A percentile compares a stretch with the other conserved stretches of the same genome.
These are phyloP conservation scores for Lasioglossum oenotherae DNA, from an alignment of 2,888 invertebrate species.

Conservation along the genomic window DNA sequence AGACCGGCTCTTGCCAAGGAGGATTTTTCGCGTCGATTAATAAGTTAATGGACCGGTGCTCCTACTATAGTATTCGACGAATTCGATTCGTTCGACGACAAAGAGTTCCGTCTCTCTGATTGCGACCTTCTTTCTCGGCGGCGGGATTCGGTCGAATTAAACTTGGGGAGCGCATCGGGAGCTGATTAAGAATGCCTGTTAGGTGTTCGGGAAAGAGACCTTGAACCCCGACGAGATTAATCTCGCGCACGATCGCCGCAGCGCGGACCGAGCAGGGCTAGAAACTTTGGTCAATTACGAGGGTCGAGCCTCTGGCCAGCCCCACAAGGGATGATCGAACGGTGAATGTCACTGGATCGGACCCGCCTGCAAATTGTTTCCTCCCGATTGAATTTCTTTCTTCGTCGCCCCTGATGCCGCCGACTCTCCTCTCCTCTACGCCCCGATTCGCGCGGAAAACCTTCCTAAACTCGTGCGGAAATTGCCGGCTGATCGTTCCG, in stretches of 20 bases:
- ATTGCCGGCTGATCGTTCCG: constrained; percentile 22
- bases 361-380: constrained; percentile 73
- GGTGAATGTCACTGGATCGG: constrained; percentile 66
- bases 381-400: constrained; percentile 70
- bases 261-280: constrained; percentile 3
- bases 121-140: not conserved
- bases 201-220: constrained; percentile 47
- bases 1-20: constrained; percentile 9
- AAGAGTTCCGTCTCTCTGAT: not conserved
- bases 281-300: constrained; percentile 71
- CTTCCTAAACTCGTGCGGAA: constrained; percentile 23
- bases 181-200: constrained; percentile 63
- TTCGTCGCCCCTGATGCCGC: constrained; percentile 33
- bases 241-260: constrained; percentile 47
- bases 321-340: constrained; percentile 68
- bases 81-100: not conserved
- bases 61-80: not conserved
- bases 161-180: constrained; percentile 15
- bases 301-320: constrained; percentile 64
- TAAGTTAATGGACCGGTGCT: constrained; percentile 20
- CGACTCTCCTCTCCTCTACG: constrained; percentile 9
- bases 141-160: not conserved
- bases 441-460: constrained; percentile 30
- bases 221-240: constrained; percentile 62
- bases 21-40: constrained; percentile 23